These are phyloP conservation scores for Geopemphigus sp. DNA, from an alignment of 1,140 invertebrate species.

Conservation along the genomic window DNA sequence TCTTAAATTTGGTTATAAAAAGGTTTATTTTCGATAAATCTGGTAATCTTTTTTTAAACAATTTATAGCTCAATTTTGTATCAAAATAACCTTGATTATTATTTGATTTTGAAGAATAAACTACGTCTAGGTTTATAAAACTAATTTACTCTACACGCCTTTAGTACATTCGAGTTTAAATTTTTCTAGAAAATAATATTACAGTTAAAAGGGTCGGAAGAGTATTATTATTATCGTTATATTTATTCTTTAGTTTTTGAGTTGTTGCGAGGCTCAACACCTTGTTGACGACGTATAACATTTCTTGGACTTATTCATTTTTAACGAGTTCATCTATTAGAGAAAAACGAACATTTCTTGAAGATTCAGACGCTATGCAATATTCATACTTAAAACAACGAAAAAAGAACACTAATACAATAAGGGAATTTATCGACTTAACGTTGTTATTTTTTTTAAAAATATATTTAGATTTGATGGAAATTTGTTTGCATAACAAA, in stretches of 20 bases:
- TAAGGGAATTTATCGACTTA: neutral
- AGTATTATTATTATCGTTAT: neutral
- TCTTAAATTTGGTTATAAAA: no score
- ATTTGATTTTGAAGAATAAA: no score
- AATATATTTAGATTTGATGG: neutral
- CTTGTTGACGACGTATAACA: neutral
- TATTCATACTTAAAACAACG: no score
- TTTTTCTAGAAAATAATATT: neutral
- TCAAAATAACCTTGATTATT: no score
- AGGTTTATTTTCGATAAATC: no score
- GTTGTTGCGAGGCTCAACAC: neutral
- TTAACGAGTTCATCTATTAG: neutral
- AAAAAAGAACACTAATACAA: neutral
- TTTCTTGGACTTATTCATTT: neutral
- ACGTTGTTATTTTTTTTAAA: neutral
- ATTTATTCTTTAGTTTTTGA: neutral
- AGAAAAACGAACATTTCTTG: neutral
- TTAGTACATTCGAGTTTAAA: no score
- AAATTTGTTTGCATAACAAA: no score
- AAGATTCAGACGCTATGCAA: neutral
- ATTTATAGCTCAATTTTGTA: no score
- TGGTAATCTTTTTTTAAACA: no score
- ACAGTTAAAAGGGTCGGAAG: neutral
- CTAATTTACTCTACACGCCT: no score
- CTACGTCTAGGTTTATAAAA: no score